These are phyloP conservation scores for Arion vulgaris DNA, from an alignment of 1,140 invertebrate genomes.

Conservation along the genomic window DNA sequence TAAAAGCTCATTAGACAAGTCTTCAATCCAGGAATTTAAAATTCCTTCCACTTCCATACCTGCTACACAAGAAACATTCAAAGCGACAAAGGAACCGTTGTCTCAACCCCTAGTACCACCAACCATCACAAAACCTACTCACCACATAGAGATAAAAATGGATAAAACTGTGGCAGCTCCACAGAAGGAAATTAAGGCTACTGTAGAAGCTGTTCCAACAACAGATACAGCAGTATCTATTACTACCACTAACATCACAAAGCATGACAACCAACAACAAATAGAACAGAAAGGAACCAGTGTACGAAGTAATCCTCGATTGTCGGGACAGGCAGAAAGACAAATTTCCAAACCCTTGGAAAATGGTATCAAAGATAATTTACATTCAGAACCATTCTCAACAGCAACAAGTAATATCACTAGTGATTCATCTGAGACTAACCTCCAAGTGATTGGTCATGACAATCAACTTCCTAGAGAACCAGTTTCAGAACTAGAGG, in stretches of 20 bases:
- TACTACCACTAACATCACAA: neutral
- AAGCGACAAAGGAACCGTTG: neutral
- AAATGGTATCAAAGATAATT: neutral
- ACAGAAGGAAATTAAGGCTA: neutral
- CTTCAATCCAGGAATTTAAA: neutral
- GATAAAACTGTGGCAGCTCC: neutral
- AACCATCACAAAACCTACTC: neutral
- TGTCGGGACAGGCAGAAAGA: neutral
- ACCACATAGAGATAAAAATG: neutral
- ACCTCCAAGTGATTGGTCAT: neutral
- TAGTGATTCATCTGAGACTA: neutral
- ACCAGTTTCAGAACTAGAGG: neutral
- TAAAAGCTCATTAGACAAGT: neutral
- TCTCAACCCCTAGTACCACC: neutral
- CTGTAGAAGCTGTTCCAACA: neutral
- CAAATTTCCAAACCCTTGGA: conserved; percentile 7
- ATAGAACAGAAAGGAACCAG: neutral
- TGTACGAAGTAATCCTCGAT: neutral
- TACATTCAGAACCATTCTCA: neutral
- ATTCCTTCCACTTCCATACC: neutral
- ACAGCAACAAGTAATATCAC: neutral
- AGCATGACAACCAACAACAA: conserved; percentile 13
- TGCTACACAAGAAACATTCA: neutral
- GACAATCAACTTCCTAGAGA: neutral
- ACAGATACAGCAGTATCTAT: neutral